phyloP scores from a whole-genome alignment of 2,888 invertebrate species.

The Hedya salicella region DNA sequence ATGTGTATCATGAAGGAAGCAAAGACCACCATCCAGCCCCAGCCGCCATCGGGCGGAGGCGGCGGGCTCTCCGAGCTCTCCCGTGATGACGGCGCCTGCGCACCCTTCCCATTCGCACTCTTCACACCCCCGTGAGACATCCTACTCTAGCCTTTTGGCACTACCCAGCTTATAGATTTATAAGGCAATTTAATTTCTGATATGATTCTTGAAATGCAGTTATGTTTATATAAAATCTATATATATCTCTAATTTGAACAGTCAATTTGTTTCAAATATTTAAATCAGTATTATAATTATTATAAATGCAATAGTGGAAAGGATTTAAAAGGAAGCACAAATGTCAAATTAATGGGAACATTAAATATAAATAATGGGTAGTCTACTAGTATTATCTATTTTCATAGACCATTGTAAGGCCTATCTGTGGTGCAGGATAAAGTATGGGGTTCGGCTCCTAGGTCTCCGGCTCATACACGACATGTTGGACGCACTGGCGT shows the following conservation, averaged over 20 bases:
- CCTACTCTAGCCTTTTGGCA: slow-evolving; percentile 54
- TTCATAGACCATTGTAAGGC: slow-evolving; percentile 64
- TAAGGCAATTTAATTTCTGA: slow-evolving; percentile 57
- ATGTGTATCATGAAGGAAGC: slow-evolving; percentile 98
- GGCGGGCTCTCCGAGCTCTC: slow-evolving; percentile 73
- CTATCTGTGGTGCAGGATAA: slow-evolving; percentile 67
- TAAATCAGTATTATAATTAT: slow-evolving; percentile 15
- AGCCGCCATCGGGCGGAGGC: slow-evolving; percentile 96
- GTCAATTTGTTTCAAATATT: no score
- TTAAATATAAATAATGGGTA: slow-evolving; percentile 52
- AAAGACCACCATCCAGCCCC: slow-evolving; percentile 98
- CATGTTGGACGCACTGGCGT: slow-evolving; percentile 51
- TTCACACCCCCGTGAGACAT: slow-evolving; percentile 79
- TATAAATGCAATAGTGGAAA: slow-evolving; percentile 51
- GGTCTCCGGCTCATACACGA: slow-evolving; percentile 52
- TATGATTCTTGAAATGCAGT: slow-evolving; percentile 54
- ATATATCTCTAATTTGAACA: slow-evolving; percentile 12
- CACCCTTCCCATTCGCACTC: slow-evolving; percentile 66
- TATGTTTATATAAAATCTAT: slow-evolving; percentile 37
- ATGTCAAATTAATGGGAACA: slow-evolving; percentile 53
- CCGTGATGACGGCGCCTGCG: slow-evolving; percentile 60
- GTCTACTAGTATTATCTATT: slow-evolving; percentile 62
- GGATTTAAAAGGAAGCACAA: slow-evolving; percentile 48
- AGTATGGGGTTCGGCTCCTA: slow-evolving; percentile 55
- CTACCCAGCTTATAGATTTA: slow-evolving; percentile 49